A percentile compares a stretch with the other conserved stretches of the same genome.
Evolutionary conservation across 2,888 invertebrate genomes (phyloP).

Genomic region (Toxonevra muliebris): DNA sequence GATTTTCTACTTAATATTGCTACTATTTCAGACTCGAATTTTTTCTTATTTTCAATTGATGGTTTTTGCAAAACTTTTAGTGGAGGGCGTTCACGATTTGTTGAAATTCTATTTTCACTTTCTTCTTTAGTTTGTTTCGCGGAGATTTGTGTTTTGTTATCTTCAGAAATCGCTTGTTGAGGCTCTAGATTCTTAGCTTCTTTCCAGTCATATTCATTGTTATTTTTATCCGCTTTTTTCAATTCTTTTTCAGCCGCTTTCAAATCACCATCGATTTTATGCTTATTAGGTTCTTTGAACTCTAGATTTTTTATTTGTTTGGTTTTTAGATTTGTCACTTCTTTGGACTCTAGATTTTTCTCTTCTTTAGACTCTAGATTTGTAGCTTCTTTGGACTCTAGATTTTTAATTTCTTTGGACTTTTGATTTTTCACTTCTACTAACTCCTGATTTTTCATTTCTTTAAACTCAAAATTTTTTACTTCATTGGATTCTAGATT

Average conservation of each 20-base stretch:
- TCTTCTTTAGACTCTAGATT: background rate
- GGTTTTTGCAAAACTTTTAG: too few relatives aligned
- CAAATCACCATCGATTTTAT: too few relatives aligned
- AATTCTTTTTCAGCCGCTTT: background rate
- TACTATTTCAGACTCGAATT: background rate
- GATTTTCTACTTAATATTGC: background rate
- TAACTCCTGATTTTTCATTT: background rate
- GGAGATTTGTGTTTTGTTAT: too few relatives aligned
- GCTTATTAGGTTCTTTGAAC: background rate
- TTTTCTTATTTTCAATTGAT: background rate
- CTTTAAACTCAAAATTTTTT: slow-evolving; percentile 18
- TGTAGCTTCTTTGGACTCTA: background rate
- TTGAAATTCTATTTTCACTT: background rate
- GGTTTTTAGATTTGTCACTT: slow-evolving; percentile 15
- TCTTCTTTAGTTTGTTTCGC: too few relatives aligned
- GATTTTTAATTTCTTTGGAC: background rate
- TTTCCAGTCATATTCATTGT: background rate
- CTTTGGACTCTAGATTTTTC: background rate
- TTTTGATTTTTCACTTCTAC: background rate
- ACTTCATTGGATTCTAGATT: background rate
- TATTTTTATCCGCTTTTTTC: background rate
- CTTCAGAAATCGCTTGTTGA: background rate
- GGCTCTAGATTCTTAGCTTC: background rate
- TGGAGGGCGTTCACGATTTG: background rate
- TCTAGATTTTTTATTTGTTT: background rate